These are phyloP conservation scores for Spodoptera frugiperda DNA, from an alignment of 1,140 invertebrate genomes.

Conservation along the genomic window DNA sequence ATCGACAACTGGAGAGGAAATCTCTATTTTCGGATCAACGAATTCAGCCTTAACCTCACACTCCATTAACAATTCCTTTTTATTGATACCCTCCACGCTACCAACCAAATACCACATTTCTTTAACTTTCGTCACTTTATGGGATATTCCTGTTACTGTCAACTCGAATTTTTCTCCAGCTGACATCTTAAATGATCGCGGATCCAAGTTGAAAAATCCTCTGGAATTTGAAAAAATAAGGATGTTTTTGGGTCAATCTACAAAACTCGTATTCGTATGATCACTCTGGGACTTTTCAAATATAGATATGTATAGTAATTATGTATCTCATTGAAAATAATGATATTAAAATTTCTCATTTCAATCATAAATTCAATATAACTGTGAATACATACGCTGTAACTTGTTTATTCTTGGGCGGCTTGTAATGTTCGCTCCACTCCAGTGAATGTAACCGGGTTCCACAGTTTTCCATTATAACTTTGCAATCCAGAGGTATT, in stretches of 20 bases:
- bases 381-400: constrained; percentile 61
- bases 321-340: too few species aligned
- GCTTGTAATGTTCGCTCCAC: constrained; percentile 79
- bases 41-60: constrained; percentile 76
- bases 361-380: background rate
- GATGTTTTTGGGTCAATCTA: too few species aligned
- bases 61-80: constrained; percentile 78
- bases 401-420: constrained; percentile 72
- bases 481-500: constrained; percentile 72
- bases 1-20: constrained; percentile 68
- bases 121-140: constrained; percentile 71
- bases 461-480: constrained; percentile 77
- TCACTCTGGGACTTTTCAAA: too few species aligned
- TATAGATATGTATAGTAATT: too few species aligned
- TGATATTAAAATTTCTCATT: too few species aligned
- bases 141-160: constrained; percentile 67
- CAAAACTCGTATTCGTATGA: too few species aligned
- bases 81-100: constrained; percentile 80
- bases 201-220: constrained; percentile 75
- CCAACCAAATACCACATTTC: constrained; percentile 82
- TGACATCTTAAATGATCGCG: constrained; percentile 73
- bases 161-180: constrained; percentile 77
- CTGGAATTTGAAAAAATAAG: constrained; percentile 55
- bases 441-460: constrained; percentile 74
- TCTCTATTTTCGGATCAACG: constrained; percentile 80